Evolutionary conservation across 2,888 invertebrate species (phyloP), one percentile per base, ranked within the genome.

Genomic region (Oscheius onirici): DNA sequence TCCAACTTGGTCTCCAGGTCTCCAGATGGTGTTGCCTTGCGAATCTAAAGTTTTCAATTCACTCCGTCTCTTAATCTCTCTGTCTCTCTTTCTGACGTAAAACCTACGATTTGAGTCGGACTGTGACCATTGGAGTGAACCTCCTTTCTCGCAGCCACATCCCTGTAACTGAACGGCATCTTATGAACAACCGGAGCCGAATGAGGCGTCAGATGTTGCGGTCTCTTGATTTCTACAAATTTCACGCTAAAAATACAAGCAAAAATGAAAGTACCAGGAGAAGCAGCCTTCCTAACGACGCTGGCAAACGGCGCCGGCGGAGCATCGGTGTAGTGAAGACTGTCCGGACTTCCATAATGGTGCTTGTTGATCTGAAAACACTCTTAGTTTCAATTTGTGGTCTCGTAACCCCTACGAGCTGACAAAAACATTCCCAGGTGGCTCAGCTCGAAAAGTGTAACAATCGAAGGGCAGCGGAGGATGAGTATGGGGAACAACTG

Each of bases 171-270:
- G 60, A 79, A 79, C 15, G 79, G 79, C 79, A 79, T 79, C 51
- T 71, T 77, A 20, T 72, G 44, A 10, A 77, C 72, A n/a, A 79
- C 79, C 0, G 79, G 79, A 17, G 79, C 79, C 15, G 77, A 77
- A 52, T 79, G 76, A 8, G 79, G 79, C 24, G 74, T 73, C 73
- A 63, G 28, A 24, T 63, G 46, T 6, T 58, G 17, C 20, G 69
- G 58, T 44, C 51, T 22, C 20, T 60, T 43, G 26, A 49, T 28
- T 26, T 46, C 63, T 63, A 24, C 6, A 66, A 54, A 65, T 5
- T 44, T 11, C 6, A 44, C 11, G 41, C 17, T 55, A 20, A 20
- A 20, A 11, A 13, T 5, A 3, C 34, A 26, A n/a, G n/a, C n/a
- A n/a, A n/a, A n/a, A n/a, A n/a, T n/a, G n/a, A n/a, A 24, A 3